phyloP scores from a whole-genome alignment of 2,113 vertebrate species.

The Macquaria australasica region DNA sequence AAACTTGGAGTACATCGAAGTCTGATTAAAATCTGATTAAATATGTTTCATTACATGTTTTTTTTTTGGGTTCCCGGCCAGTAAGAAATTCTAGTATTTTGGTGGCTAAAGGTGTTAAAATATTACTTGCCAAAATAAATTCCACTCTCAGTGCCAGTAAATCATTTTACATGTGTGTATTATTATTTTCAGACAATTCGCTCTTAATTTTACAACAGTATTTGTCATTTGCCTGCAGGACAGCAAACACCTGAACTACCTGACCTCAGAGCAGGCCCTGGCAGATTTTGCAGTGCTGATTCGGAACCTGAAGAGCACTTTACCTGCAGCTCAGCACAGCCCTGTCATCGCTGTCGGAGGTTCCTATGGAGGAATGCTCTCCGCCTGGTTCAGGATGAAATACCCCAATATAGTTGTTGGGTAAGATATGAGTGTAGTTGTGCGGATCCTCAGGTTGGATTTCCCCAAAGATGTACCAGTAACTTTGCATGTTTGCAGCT shows the following conservation, averaged over 20 bases:
- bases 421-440: slow-evolving; percentile 80
- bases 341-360: slow-evolving; percentile 95
- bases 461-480: background rate
- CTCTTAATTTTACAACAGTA: background rate
- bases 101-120: background rate
- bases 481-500: background rate
- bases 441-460: background rate
- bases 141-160: background rate
- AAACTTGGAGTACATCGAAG: background rate
- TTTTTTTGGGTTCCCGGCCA: background rate
- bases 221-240: slow-evolving; percentile 82
- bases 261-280: slow-evolving; percentile 96
- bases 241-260: slow-evolving; percentile 92
- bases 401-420: slow-evolving; percentile 92
- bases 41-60: background rate
- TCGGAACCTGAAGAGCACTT: slow-evolving; percentile 83
- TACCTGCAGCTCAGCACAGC: slow-evolving; percentile 84
- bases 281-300: slow-evolving; percentile 94
- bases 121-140: background rate
- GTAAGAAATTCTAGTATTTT: background rate
- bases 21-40: slow-evolving; percentile 10
- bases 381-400: slow-evolving; percentile 98
- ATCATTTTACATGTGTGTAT: background rate
- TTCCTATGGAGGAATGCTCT: slow-evolving; percentile 96
- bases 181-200: background rate